Evolutionary conservation across 2,888 invertebrate genomes (phyloP).

Genomic region (Carterocephalus palaemon): DNA sequence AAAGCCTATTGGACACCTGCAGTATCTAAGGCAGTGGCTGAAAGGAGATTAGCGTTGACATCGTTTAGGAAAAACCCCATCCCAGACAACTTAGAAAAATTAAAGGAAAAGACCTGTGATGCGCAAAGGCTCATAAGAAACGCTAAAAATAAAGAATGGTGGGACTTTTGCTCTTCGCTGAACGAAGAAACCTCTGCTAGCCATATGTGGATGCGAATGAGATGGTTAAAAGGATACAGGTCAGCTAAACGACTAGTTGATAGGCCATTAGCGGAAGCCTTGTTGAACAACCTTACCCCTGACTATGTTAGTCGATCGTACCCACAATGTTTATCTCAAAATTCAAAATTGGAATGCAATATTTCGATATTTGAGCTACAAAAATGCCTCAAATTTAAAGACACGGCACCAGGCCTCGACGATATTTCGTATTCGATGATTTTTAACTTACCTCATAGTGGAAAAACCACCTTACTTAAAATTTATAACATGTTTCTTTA

Average conservation of each 20-base stretch:
- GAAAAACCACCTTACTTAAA: too few relatives aligned
- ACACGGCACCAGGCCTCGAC: too few relatives aligned
- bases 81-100: slow-evolving; percentile 23
- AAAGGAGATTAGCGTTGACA: slow-evolving; percentile 27
- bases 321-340: too few relatives aligned
- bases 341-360: background rate
- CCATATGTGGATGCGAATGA: slow-evolving; percentile 29
- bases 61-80: slow-evolving; percentile 31
- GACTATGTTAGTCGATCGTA: too few relatives aligned
- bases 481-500: too few relatives aligned
- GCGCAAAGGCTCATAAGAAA: slow-evolving; percentile 22
- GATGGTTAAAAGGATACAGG: slow-evolving; percentile 29
- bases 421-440: too few relatives aligned
- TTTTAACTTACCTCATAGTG: too few relatives aligned
- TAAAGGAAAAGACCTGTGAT: slow-evolving; percentile 20
- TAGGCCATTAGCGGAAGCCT: background rate
- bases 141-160: slow-evolving; percentile 19
- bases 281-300: background rate
- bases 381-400: background rate
- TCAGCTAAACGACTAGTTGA: background rate
- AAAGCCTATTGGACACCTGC: slow-evolving; percentile 32
- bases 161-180: slow-evolving; percentile 23
- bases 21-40: slow-evolving; percentile 29
- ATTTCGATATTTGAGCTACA: background rate
- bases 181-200: slow-evolving; percentile 12